phyloP scores from a whole-genome alignment of 2,888 invertebrate species.

The Helleia helle region DNA sequence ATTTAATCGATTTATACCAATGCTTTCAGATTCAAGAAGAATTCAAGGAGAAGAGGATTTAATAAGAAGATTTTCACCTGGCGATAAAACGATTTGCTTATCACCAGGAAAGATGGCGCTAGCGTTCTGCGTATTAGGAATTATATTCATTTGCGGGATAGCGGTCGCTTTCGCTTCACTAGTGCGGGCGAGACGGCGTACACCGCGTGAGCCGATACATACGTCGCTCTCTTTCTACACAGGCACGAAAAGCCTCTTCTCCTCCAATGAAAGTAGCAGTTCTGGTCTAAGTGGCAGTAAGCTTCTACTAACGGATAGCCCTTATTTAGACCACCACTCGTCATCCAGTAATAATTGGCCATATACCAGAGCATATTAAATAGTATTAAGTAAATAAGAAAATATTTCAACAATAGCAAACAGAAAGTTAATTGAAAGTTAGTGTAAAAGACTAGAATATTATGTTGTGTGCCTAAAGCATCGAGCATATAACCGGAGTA shows the following conservation, averaged over 20 bases:
- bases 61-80: conserved; percentile 62
- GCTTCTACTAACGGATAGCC: conserved; percentile 74
- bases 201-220: conserved; percentile 59
- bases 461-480: too few species aligned
- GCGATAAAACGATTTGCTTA: conserved; percentile 79
- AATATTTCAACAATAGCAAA: conserved; percentile 3
- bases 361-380: conserved; percentile 52
- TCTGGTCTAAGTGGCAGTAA: conserved; percentile 76
- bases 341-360: conserved; percentile 71
- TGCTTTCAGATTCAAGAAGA: conserved; percentile 53
- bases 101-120: conserved; percentile 85
- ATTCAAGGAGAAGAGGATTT: conserved; percentile 56
- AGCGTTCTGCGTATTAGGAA: conserved; percentile 80
- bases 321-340: conserved; percentile 73
- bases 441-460: too few species aligned
- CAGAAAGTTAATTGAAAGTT: too few species aligned
- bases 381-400: background rate
- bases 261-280: conserved; percentile 73
- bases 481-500: too few species aligned
- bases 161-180: conserved; percentile 80
- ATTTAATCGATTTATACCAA: too few species aligned
- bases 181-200: conserved; percentile 73
- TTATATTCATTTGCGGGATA: conserved; percentile 81
- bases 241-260: conserved; percentile 75
- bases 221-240: conserved; percentile 74